Percentiles rank a stretch among this genome's conserved stretches.
phyloP scores from a whole-genome alignment of 2,797 vertebrate genomes.

The Myripristis murdjan region DNA sequence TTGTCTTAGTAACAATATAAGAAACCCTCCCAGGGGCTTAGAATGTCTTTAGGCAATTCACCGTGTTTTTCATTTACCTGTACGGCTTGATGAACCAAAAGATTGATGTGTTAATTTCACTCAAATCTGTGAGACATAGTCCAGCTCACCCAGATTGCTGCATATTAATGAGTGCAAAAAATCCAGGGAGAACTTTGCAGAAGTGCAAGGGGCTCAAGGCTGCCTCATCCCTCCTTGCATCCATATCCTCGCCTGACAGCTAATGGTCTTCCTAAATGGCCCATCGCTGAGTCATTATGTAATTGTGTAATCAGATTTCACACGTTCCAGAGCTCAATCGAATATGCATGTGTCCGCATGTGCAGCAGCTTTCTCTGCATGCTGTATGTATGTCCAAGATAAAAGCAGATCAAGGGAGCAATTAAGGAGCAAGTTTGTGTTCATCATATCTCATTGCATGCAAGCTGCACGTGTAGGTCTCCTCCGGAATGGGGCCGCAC shows the following conservation, averaged over 20 bases:
- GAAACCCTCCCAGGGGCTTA: slow-evolving; percentile 3
- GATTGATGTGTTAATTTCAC: slow-evolving; percentile 13
- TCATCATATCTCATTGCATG: slow-evolving; percentile 40
- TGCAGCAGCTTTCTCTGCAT: slow-evolving; percentile 21
- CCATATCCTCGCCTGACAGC: slow-evolving; percentile 55
- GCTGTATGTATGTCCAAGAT: background rate
- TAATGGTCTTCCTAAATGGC: slow-evolving; percentile 71
- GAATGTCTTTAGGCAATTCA: slow-evolving; percentile 30
- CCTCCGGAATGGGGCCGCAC: slow-evolving; percentile 10
- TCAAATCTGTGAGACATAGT: slow-evolving; percentile 10
- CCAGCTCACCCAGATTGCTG: background rate
- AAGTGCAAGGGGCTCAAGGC: slow-evolving; percentile 39
- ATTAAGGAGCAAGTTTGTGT: slow-evolving; percentile 36
- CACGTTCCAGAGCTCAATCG: slow-evolving; percentile 70
- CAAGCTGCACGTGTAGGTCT: slow-evolving; percentile 26
- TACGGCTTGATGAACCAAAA: slow-evolving; percentile 12
- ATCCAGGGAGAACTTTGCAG: slow-evolving; percentile 31
- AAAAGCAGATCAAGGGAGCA: slow-evolving; percentile 2
- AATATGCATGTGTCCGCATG: slow-evolving; percentile 49
- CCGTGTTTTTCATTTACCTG: too few relatives aligned
- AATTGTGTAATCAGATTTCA: slow-evolving; percentile 80
- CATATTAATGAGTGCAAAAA: slow-evolving; percentile 6
- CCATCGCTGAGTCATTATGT: slow-evolving; percentile 73
- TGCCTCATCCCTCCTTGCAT: slow-evolving; percentile 46
- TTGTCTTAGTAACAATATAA: slow-evolving; percentile 30